Conservation (phyloP, 2,797 vertebrate species). For the Onychomys leucogaster region DNA sequence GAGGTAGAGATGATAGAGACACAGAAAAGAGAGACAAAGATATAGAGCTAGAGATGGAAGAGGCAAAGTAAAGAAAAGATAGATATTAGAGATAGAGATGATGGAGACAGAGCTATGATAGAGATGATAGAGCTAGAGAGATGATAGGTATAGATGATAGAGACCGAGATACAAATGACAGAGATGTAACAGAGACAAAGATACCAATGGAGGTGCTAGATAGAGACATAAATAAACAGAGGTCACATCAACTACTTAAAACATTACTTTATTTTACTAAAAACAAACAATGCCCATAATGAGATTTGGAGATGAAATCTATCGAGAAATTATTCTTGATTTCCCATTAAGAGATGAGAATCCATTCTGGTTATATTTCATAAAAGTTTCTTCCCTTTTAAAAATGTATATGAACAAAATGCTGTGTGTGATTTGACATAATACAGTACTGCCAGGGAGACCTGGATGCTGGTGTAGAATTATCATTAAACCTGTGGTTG, state of each 20-base stretch:
- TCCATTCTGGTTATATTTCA: not conserved
- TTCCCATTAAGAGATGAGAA: not conserved
- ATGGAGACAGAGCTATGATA: not conserved
- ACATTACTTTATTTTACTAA: not conserved
- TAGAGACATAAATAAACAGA: not conserved
- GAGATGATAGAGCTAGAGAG: not conserved
- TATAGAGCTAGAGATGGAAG: not conserved
- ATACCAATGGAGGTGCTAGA: not conserved
- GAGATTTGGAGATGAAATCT: not conserved
- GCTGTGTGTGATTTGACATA: not conserved
- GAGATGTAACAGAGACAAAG: not conserved
- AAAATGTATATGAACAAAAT: not conserved
- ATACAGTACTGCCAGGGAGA: not conserved
- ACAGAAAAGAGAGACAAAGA: not conserved
- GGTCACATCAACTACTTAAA: not conserved
- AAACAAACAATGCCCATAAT: conserved; percentile 14
- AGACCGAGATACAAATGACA: not conserved
- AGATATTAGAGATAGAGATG: not conserved
- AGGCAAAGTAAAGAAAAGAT: not conserved
- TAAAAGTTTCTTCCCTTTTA: not conserved
- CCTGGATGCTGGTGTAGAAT: not conserved
- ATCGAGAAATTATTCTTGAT: not conserved
- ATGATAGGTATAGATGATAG: not conserved
- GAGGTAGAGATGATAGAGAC: not conserved
- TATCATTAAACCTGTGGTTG: not conserved